Conservation (phyloP, 92 coral and sea anemone genomes). For the Siderastrea siderea region DNA sequence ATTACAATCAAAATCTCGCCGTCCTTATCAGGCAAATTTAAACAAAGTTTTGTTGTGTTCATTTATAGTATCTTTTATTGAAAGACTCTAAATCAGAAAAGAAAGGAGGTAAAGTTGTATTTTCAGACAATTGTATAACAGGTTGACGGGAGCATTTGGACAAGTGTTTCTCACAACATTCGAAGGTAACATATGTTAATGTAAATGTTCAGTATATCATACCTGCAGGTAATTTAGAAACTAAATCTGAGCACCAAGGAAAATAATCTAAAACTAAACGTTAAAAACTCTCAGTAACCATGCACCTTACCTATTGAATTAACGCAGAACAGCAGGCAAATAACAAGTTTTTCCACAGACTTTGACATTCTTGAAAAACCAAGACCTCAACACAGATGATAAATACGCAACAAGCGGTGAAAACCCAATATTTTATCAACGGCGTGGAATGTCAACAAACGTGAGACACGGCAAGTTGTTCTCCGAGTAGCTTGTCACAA, state of each 20-base stretch:
- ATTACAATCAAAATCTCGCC: not conserved
- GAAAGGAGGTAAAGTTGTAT: not conserved
- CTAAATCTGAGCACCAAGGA: not conserved
- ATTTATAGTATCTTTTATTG: not conserved
- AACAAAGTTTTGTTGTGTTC: not conserved
- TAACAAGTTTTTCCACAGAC: constrained; percentile 23
- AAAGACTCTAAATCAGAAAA: not conserved
- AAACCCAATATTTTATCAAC: constrained; percentile 27
- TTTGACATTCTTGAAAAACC: constrained; percentile 42
- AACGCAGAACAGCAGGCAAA: constrained; percentile 41
- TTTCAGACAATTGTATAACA: not conserved
- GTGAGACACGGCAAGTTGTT: not conserved
- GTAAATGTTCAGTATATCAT: constrained; percentile 1
- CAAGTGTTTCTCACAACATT: constrained; percentile 5
- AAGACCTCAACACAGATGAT: constrained; percentile 35
- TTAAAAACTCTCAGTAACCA: not conserved
- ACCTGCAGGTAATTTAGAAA: not conserved
- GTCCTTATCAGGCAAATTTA: constrained; percentile 11
- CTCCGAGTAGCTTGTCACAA: not conserved
- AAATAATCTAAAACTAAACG: not conserved
- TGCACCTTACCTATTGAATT: constrained; percentile 41
- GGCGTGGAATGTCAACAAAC: constrained; percentile 38
- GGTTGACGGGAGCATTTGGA: not conserved
- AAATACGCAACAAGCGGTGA: constrained; percentile 50
- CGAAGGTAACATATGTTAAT: not conserved